Base-by-base conservation (phyloP, 2,888 invertebrate genomes). In the Merodon equestris region DNA sequence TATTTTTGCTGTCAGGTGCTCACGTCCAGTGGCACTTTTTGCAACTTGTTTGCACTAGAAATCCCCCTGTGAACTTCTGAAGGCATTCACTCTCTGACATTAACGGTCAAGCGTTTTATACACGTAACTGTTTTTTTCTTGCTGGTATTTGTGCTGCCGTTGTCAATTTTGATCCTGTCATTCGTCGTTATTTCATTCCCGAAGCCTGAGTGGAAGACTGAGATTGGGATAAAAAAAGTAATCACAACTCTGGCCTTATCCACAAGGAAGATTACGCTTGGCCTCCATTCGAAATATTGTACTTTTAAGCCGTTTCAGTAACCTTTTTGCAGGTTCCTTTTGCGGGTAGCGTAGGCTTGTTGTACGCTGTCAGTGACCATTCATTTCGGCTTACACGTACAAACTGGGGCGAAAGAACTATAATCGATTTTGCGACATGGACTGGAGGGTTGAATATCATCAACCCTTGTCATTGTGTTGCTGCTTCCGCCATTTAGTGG, bases 391-490 rank as follows among this genome's bases (percentile, higher is more conserved):
- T n/a, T n/a, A n/a, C n/a, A n/a, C n/a, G n/a, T n/a, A 12, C 36
- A 9, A 40, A 40, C 40, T n/a, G 3, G 40, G 10, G 40, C 10
- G 40, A n/a, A 44, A 40, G 14, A 48, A 17, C 36, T 56, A 36
- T 51, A 50, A 51, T 58, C 45, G 57, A 64, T 45, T 56, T 64
- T 40, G 15, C 17, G 44, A 51, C 36, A 34, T 27, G 19, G n/a
- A 38, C 57, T 51, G 48, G 56, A 50, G 63, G 56, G 50, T 63
- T 71, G 50, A 42, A 54, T 18, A 61, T 50, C 36, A 36, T 34
- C 18, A 50, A 50, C 51, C 63, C 14, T 50, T 17, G 56, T 51
- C 56, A 45, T 45, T 18, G n/a, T 13, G 36, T 14, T n/a, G n/a
- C n/a, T n/a, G n/a, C n/a, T n/a, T n/a, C n/a, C n/a, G n/a, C n/a